phyloP scores from a whole-genome alignment of 1,140 invertebrate species.

The Drosophila dunni region DNA sequence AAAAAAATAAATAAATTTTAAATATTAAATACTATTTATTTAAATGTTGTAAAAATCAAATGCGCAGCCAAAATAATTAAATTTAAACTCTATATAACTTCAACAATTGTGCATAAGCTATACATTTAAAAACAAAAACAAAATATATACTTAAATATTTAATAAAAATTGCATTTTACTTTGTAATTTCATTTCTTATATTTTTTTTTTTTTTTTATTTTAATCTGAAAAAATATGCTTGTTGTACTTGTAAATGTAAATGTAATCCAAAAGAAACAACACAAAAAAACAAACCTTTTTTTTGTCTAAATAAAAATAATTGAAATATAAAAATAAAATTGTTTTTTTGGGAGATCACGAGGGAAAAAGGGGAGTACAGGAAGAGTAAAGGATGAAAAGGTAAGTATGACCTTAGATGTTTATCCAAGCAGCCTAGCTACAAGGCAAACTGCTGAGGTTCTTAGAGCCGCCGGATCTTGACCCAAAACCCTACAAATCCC shows the following conservation, averaged over 20 bases:
- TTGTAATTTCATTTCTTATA: conserved; percentile 3
- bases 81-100: conserved; percentile 22
- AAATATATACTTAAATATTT: conserved; percentile 3
- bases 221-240: conserved; percentile 50
- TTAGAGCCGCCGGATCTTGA: too few species aligned
- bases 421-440: too few species aligned
- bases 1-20: conserved; percentile 10
- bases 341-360: background rate
- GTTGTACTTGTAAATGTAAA: conserved; percentile 59
- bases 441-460: too few species aligned
- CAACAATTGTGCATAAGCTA: conserved; percentile 49
- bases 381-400: background rate
- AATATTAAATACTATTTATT: conserved; percentile 56
- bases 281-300: conserved; percentile 43
- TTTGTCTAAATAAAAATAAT: conserved; percentile 72
- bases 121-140: conserved; percentile 48
- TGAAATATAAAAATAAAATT: conserved; percentile 30
- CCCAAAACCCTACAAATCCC: too few species aligned
- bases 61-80: conserved; percentile 68
- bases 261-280: conserved; percentile 29
- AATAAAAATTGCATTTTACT: conserved; percentile 43
- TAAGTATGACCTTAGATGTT: background rate
- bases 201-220: conserved; percentile 33
- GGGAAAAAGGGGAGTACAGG: background rate
- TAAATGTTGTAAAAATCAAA: conserved; percentile 73